Evolutionary conservation across 2,888 invertebrate genomes (phyloP).

Genomic region (Caenorhabditis zanzibari): DNA sequence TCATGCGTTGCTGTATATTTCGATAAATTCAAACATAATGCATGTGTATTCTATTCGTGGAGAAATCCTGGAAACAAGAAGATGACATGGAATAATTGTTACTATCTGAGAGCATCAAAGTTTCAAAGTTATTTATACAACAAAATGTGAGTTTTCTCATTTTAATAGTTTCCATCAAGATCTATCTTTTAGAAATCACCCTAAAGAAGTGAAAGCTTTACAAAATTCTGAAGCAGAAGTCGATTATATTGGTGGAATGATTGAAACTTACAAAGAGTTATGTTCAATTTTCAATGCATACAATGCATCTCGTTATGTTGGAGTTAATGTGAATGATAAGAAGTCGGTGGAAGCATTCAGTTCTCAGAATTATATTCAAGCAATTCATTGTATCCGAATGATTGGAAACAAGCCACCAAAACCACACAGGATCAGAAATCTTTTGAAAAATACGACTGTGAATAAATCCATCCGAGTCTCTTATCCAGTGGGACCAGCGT

Average conservation of each 20-base stretch:
- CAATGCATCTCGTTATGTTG: not conserved
- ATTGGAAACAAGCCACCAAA: conserved; percentile 14
- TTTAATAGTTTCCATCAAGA: no score
- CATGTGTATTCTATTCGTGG: conserved; percentile 45
- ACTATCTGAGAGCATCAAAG: conserved; percentile 15
- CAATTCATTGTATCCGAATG: conserved; percentile 12
- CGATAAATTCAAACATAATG: conserved; percentile 19
- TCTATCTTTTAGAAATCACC: conserved; percentile 7
- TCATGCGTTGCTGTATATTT: conserved; percentile 37
- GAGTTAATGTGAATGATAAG: conserved; percentile 33
- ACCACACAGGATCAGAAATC: not conserved
- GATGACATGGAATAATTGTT: conserved; percentile 19
- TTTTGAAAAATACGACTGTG: not conserved
- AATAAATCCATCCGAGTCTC: conserved; percentile 12
- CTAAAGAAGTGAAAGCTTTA: conserved; percentile 5
- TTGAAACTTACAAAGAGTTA: conserved; percentile 8
- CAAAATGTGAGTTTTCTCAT: conserved; percentile 5
- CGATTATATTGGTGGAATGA: conserved; percentile 19
- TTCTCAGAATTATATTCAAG: not conserved
- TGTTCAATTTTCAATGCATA: conserved; percentile 14
- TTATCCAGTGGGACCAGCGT: conserved; percentile 14
- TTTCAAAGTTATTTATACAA: conserved; percentile 19
- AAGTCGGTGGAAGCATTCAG: conserved; percentile 6
- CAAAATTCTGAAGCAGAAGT: not conserved
- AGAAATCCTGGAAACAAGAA: conserved; percentile 12